These are phyloP conservation scores for Fulica atra DNA, from an alignment of 2,113 vertebrate genomes.

Conservation along the genomic window DNA sequence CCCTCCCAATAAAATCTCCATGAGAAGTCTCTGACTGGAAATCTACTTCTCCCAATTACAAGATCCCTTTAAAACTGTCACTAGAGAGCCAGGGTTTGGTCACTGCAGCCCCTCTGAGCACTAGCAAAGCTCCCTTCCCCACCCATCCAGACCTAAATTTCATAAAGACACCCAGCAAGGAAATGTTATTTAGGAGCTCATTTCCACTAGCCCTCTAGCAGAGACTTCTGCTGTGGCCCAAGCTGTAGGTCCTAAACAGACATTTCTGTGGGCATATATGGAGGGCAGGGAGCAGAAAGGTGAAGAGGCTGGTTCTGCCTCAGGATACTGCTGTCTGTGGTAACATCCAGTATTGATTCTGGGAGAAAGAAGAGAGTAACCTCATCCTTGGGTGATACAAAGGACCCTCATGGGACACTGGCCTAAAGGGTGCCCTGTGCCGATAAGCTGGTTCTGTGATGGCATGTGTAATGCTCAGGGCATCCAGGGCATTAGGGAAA, in stretches of 20 bases:
- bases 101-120: neutral
- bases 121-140: neutral
- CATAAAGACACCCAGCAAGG: rapidly evolving
- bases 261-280: neutral
- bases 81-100: neutral
- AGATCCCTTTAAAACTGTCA: neutral
- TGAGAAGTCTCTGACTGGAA: neutral
- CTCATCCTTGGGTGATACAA: neutral
- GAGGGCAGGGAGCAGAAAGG: neutral
- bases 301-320: neutral
- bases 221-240: neutral
- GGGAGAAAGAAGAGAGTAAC: neutral
- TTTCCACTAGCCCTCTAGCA: neutral
- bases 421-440: neutral
- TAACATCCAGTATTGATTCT: neutral
- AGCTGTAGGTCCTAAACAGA: neutral
- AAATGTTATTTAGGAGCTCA: neutral
- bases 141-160: neutral
- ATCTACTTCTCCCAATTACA: neutral
- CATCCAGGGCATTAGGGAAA: neutral
- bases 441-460: neutral
- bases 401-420: neutral
- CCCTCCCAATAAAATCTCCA: neutral
- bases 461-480: neutral
- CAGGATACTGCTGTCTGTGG: rapidly evolving